phyloP scores from a whole-genome alignment of 2,888 invertebrate species.

The Apocheima hispidaria region DNA sequence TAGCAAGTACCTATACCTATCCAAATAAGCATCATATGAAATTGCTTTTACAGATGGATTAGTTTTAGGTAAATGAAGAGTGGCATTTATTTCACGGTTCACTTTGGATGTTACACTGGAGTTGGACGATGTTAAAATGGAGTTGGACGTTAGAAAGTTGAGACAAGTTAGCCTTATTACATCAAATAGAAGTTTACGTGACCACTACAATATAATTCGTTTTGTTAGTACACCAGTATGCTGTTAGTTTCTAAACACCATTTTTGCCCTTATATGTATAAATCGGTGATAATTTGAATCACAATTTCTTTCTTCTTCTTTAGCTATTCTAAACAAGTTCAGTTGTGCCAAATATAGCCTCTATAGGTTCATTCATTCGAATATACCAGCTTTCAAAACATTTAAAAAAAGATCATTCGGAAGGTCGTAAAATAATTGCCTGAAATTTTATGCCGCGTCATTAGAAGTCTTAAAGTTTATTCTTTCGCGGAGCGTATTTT shows the following conservation, averaged over 20 bases:
- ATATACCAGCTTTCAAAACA: too few relatives aligned
- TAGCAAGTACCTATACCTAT: constrained; percentile 4
- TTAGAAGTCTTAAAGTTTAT: too few relatives aligned
- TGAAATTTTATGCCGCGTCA: too few relatives aligned
- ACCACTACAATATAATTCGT: constrained; percentile 11
- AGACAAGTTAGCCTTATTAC: constrained; percentile 31
- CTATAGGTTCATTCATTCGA: background rate
- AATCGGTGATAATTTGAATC: background rate
- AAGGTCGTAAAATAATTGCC: too few relatives aligned
- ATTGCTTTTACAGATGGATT: constrained; percentile 41
- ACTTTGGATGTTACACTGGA: constrained; percentile 32
- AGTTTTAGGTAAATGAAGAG: constrained; percentile 36
- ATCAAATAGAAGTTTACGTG: constrained; percentile 25
- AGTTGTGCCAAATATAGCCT: background rate
- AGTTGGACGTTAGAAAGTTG: constrained; percentile 22
- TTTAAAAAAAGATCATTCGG: too few relatives aligned
- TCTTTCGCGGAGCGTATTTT: too few relatives aligned
- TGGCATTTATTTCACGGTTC: constrained; percentile 36
- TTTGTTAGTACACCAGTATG: background rate
- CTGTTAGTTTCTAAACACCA: background rate
- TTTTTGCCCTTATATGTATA: background rate
- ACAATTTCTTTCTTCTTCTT: too few relatives aligned
- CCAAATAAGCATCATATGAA: constrained; percentile 26
- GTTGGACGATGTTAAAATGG: constrained; percentile 10
- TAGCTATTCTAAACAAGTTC: background rate